These are phyloP conservation scores for Piezodorus guildinii DNA, from an alignment of 1,140 invertebrate species.

Conservation along the genomic window DNA sequence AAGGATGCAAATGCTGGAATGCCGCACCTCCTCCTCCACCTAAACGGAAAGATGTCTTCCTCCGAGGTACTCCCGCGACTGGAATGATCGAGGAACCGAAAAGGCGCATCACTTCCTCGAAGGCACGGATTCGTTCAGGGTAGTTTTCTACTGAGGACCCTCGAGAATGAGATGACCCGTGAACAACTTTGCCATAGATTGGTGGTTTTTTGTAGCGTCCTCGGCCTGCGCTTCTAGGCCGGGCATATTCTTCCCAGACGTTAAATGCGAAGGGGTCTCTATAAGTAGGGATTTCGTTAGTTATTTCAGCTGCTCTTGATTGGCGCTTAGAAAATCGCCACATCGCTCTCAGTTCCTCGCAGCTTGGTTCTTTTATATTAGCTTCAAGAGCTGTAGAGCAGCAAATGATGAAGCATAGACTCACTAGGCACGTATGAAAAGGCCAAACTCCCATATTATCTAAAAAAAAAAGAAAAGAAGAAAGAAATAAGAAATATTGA, in stretches of 20 bases:
- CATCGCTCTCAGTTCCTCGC: slow-evolving; percentile 77
- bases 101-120: slow-evolving; percentile 34
- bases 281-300: slow-evolving; percentile 69
- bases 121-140: slow-evolving; percentile 32
- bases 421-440: slow-evolving; percentile 23
- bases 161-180: slow-evolving; percentile 31
- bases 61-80: background rate
- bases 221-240: slow-evolving; percentile 22
- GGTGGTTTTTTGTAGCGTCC: slow-evolving; percentile 31
- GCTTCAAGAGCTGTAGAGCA: slow-evolving; percentile 21
- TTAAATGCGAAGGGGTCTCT: slow-evolving; percentile 68
- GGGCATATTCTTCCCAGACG: slow-evolving; percentile 47
- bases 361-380: slow-evolving; percentile 56
- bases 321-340: slow-evolving; percentile 83
- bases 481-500: background rate
- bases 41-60: background rate
- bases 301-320: slow-evolving; percentile 70
- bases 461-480: slow-evolving; percentile 17
- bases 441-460: slow-evolving; percentile 20
- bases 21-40: background rate
- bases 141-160: slow-evolving; percentile 31
- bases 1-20: slow-evolving; percentile 25
- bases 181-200: slow-evolving; percentile 48
- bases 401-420: slow-evolving; percentile 21
- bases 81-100: slow-evolving; percentile 10